Conservation (phyloP, 2,888 invertebrate genomes). For the Himalopsyche kuldschensis region DNA sequence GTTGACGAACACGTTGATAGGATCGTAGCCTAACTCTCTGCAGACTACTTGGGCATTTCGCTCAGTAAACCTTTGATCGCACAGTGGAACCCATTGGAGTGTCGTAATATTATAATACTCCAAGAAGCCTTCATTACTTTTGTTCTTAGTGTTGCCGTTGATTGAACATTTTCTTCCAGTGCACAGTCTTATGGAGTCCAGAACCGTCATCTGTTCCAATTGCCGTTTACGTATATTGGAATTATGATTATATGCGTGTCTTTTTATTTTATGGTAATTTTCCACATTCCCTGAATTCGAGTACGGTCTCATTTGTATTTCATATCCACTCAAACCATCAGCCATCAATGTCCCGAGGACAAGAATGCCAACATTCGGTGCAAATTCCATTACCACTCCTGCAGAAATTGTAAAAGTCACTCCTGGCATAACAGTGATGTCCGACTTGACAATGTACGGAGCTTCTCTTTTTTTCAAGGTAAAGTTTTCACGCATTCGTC, state of each 20-base stretch:
- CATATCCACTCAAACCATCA: slow-evolving; percentile 72
- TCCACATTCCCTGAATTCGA: slow-evolving; percentile 48
- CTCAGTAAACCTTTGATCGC: slow-evolving; percentile 93
- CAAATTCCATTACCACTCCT: slow-evolving; percentile 90
- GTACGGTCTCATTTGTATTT: slow-evolving; percentile 77
- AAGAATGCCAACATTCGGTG: slow-evolving; percentile 92
- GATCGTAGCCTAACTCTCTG: slow-evolving; percentile 86
- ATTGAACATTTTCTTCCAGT: slow-evolving; percentile 72
- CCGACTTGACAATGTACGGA: slow-evolving; percentile 82
- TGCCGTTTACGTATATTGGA: slow-evolving; percentile 55
- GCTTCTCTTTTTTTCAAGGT: slow-evolving; percentile 63
- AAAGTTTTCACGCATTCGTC: slow-evolving; percentile 70
- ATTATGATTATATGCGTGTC: slow-evolving; percentile 8
- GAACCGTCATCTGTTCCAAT: slow-evolving; percentile 59
- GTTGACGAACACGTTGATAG: slow-evolving; percentile 85
- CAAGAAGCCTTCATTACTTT: slow-evolving; percentile 79
- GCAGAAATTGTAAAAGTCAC: slow-evolving; percentile 83
- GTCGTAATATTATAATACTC: slow-evolving; percentile 96
- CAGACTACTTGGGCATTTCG: slow-evolving; percentile 97
- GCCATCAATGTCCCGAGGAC: slow-evolving; percentile 90
- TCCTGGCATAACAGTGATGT: slow-evolving; percentile 96
- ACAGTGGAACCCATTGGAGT: slow-evolving; percentile 94
- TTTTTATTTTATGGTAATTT: slow-evolving; percentile 49
- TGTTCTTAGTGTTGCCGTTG: slow-evolving; percentile 56
- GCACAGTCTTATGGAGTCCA: slow-evolving; percentile 75